Percentiles rank a stretch among this genome's conserved stretches.
Conservation (phyloP, 2,888 invertebrate species). For the Eupsilia transversa region DNA sequence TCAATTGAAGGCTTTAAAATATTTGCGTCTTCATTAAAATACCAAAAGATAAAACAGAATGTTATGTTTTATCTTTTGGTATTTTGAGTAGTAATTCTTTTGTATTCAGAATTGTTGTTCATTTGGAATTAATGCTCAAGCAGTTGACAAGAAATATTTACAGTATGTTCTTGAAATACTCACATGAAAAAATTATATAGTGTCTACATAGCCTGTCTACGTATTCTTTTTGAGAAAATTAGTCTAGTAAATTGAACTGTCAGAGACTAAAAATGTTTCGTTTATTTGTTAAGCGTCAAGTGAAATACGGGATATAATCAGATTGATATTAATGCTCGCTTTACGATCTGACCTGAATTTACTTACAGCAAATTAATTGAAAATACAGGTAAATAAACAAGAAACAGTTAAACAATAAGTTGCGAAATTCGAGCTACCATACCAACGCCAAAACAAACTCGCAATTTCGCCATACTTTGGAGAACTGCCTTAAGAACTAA, state of each 20-base stretch:
- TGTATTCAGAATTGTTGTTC: constrained; percentile 23
- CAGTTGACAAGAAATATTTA: constrained; percentile 22
- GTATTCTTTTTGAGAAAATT: constrained; percentile 22
- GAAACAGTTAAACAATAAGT: neutral
- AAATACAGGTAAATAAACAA: neutral
- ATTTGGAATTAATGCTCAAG: constrained; percentile 16
- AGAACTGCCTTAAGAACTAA: constrained; percentile 15
- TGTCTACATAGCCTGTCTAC: constrained; percentile 3
- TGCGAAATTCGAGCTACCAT: neutral
- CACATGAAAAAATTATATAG: constrained; percentile 32
- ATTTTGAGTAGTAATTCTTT: constrained; percentile 23
- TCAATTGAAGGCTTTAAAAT: neutral
- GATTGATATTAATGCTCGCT: neutral
- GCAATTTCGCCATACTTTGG: constrained; percentile 7
- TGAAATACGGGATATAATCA: neutral
- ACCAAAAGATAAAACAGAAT: constrained; percentile 6
- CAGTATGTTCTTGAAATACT: constrained; percentile 33
- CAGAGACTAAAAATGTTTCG: neutral
- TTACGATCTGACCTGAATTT: neutral
- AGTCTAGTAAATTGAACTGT: constrained; percentile 5
- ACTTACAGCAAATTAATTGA: neutral
- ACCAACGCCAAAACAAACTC: constrained; percentile 1
- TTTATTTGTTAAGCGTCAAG: neutral
- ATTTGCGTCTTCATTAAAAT: constrained; percentile 9
- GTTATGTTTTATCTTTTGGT: too few relatives aligned